Conservation (phyloP, 2,797 vertebrate genomes). For the Sebastes flavidus region DNA sequence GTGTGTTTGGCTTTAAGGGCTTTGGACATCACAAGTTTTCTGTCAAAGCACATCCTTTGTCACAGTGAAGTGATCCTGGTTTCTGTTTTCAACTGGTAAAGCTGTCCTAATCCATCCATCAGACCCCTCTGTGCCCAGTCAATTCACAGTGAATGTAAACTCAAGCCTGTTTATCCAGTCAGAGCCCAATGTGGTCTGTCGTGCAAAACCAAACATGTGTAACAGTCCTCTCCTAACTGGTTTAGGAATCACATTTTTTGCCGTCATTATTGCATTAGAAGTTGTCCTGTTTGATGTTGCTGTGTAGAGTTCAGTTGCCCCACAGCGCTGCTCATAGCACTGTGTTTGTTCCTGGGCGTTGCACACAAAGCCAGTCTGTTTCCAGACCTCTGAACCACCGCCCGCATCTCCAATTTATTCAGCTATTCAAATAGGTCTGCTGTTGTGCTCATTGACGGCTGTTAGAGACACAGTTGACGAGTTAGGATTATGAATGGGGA, state of each 20-base stretch:
- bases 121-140: constrained; percentile 7
- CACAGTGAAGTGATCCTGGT: constrained; percentile 20
- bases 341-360: constrained; percentile 3
- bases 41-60: constrained; percentile 40
- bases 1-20: constrained; percentile 1
- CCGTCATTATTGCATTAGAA: constrained; percentile 2
- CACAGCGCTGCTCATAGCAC: background rate
- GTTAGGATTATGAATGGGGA: background rate
- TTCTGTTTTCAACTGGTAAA: constrained; percentile 31
- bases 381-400: background rate
- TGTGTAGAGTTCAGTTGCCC: background rate
- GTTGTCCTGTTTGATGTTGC: background rate
- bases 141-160: constrained; percentile 14
- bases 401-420: background rate
- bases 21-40: constrained; percentile 40
- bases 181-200: constrained; percentile 1
- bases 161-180: background rate
- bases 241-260: background rate
- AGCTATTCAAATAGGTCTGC: background rate
- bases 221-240: background rate
- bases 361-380: background rate
- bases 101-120: constrained; percentile 32
- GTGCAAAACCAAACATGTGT: background rate
- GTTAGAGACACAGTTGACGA: background rate
- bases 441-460: background rate